Base-by-base conservation (phyloP, 2,797 vertebrate species). In the Leptatherina wallacei region DNA sequence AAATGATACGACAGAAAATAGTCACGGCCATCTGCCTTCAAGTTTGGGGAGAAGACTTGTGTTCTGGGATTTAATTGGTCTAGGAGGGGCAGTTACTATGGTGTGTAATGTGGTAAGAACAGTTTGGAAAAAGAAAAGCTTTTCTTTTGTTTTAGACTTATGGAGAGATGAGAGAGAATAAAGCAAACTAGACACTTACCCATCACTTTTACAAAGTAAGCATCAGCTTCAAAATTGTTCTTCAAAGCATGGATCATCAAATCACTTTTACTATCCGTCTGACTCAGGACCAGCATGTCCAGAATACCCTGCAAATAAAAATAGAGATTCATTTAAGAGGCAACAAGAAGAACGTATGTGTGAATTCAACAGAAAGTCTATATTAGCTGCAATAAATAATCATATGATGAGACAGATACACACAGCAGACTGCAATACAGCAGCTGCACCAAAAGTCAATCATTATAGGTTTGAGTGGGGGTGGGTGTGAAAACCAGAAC, bases 141-240 rank as follows among this genome's bases (percentile, higher is more conserved):
- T 22, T 12, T 75, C 27, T 44, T 68, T 13, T 32, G 18, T 38
- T 54, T 44, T 57, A 12, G 12, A 32, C 51, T 49, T 52, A 51
- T 24, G 30, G 52, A 60, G 47, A 65, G 14, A 62, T 51, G n/a
- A 24, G 20, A 71, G 8, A n/a, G 11, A 47, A 60, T 18, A 32
- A 29, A 18, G 24, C 10, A 66, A 75, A 52, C 52, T 57, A 56
- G 72, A 74, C 42, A 96, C 98, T 98, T 92, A 99, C 98, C 98
- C 81, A 98, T 99, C 83, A 99, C 98, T 96, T 99, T 99, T 73
- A 99, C 97, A 77, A 99, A 99, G 88, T 99, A 99, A 44, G 98
- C 98, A 65, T 99, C 98, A 0, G 95, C 96, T 94, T 99, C 97
- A 61, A 97, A 99, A 93, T 98, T 99, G 91, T 99, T 99, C 94